Evolutionary conservation across 2,113 vertebrate genomes (phyloP).

Genomic region (Sander vitreus): DNA sequence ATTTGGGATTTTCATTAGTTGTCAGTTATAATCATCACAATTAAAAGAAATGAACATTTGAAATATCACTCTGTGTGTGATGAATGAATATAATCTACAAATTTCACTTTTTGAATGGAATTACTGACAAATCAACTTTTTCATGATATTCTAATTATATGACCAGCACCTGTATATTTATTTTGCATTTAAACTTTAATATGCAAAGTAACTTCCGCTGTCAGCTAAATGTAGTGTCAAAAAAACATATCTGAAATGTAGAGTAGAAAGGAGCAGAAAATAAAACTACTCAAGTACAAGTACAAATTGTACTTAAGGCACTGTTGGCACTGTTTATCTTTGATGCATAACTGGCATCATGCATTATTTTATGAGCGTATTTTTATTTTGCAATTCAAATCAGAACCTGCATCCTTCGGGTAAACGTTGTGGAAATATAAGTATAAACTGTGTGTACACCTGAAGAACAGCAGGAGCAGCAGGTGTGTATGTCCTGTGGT

Average conservation of each 20-base stretch:
- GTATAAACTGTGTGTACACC: neutral
- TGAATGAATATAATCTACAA: too few relatives aligned
- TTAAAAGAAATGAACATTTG: too few relatives aligned
- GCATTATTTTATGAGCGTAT: neutral
- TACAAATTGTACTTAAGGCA: neutral
- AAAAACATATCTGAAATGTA: neutral
- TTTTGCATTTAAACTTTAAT: neutral
- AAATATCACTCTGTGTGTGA: too few relatives aligned
- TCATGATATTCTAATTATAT: too few relatives aligned
- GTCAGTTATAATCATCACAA: too few relatives aligned
- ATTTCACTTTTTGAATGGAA: too few relatives aligned
- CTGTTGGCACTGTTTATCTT: neutral
- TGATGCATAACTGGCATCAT: neutral
- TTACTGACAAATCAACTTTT: too few relatives aligned
- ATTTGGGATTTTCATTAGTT: too few relatives aligned
- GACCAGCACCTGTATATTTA: too few relatives aligned
- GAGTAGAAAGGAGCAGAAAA: neutral
- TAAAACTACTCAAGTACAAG: neutral
- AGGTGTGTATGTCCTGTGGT: neutral
- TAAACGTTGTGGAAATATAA: neutral
- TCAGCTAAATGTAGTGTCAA: neutral
- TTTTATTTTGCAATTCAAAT: neutral
- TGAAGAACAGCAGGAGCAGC: neutral
- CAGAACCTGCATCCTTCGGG: neutral
- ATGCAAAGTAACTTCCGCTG: neutral